Percentiles rank a stretch among this genome's conserved stretches.
These are phyloP conservation scores for Gephyroberyx darwinii DNA, from an alignment of 2,797 vertebrate species.

Conservation along the genomic window DNA sequence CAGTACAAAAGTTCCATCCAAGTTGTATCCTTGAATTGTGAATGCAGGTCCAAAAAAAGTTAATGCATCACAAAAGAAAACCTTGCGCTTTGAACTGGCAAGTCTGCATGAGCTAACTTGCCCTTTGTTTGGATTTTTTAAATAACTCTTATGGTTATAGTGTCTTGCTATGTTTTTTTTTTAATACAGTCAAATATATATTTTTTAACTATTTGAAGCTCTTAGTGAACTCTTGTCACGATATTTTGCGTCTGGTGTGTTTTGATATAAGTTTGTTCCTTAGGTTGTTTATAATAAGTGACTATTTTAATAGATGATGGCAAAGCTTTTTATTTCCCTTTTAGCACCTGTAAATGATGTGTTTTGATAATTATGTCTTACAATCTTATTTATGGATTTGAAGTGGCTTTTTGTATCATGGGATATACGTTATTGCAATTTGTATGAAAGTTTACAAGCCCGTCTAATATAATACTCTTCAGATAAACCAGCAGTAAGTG, in stretches of 20 bases:
- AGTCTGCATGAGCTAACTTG: too few species aligned
- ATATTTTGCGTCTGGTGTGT: conserved; percentile 56
- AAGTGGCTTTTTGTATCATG: conserved; percentile 17
- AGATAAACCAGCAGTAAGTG: conserved; percentile 24
- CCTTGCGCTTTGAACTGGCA: too few species aligned
- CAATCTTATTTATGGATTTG: conserved; percentile 12
- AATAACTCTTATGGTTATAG: too few species aligned
- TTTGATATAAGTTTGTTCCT: conserved; percentile 61
- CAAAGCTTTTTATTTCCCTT: conserved; percentile 32
- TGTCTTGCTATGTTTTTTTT: background rate
- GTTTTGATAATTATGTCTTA: conserved; percentile 10
- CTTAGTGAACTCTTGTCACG: conserved; percentile 33
- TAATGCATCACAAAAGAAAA: background rate
- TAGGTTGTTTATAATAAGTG: conserved; percentile 25
- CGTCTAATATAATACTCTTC: background rate
- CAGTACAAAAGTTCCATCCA: background rate
- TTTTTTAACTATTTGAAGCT: conserved; percentile 26
- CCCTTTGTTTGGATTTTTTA: background rate
- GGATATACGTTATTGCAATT: conserved; percentile 13
- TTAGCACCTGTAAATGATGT: background rate
- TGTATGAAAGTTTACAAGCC: conserved; percentile 45
- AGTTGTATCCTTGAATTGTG: background rate
- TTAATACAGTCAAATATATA: background rate
- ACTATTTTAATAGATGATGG: conserved; percentile 24
- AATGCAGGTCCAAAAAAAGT: background rate